Percentiles rank a stretch among this genome's conserved stretches.
phyloP scores from a whole-genome alignment of 2,888 invertebrate species.

The Orthosia gothica region DNA sequence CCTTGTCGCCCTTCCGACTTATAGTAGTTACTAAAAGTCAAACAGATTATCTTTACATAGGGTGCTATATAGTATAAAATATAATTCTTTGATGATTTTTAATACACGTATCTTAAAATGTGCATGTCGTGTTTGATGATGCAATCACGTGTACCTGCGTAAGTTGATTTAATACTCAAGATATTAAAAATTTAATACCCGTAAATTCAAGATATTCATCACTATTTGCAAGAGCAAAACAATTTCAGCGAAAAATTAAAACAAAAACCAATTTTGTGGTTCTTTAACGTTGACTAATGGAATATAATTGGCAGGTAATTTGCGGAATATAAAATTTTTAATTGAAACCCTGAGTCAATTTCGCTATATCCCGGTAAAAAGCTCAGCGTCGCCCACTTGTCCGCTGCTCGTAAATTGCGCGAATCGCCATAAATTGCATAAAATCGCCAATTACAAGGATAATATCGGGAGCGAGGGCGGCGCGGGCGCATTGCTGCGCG shows the following conservation, averaged over 20 bases:
- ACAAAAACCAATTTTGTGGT: slow-evolving; percentile 72
- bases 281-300: slow-evolving; percentile 82
- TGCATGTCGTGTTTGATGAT: slow-evolving; percentile 51
- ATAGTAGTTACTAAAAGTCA: slow-evolving; percentile 23
- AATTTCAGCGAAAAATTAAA: slow-evolving; percentile 68
- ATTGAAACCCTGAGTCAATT: slow-evolving; percentile 87
- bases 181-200: slow-evolving; percentile 43
- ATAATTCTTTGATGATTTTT: background rate
- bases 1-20: background rate
- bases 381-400: slow-evolving; percentile 85
- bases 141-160: slow-evolving; percentile 29
- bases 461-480: slow-evolving; percentile 81
- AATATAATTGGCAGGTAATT: slow-evolving; percentile 89
- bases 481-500: slow-evolving; percentile 69
- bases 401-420: slow-evolving; percentile 90
- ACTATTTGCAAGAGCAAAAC: slow-evolving; percentile 58
- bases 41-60: background rate
- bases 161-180: slow-evolving; percentile 33
- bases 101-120: slow-evolving; percentile 18
- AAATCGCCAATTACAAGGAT: slow-evolving; percentile 90
- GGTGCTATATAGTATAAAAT: background rate
- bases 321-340: slow-evolving; percentile 88
- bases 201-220: slow-evolving; percentile 64
- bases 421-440: slow-evolving; percentile 90
- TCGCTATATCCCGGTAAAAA: slow-evolving; percentile 77